Conservation (phyloP, 2,797 vertebrate species). For the Luscinia megarhynchos region DNA sequence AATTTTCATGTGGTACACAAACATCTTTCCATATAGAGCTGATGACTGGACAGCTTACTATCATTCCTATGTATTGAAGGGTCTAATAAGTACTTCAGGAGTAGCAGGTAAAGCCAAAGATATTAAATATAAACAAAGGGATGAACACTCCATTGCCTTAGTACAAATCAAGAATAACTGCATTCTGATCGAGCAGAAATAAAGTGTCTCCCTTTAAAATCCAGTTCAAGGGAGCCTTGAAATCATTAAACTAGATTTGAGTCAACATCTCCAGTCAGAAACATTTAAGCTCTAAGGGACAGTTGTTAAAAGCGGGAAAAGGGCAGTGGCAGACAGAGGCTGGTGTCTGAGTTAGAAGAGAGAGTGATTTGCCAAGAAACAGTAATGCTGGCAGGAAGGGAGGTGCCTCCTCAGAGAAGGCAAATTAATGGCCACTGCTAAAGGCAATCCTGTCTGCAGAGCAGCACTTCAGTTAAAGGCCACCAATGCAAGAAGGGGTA, state of each 20-base stretch:
- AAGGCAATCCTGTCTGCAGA: not conserved
- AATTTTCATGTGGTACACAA: not conserved
- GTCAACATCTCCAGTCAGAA: not conserved
- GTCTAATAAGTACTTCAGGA: not conserved
- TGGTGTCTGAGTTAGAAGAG: not conserved
- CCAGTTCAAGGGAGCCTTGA: not conserved
- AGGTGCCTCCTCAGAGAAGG: not conserved
- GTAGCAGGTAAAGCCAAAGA: not conserved
- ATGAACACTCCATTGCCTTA: not conserved
- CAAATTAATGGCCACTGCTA: not conserved
- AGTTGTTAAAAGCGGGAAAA: not conserved
- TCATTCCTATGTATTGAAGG: not conserved
- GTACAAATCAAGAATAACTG: not conserved
- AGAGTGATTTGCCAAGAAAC: not conserved
- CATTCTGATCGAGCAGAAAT: conserved; percentile 9
- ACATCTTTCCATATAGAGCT: not conserved
- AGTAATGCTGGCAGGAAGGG: not conserved
- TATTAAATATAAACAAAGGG: not conserved
- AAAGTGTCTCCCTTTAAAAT: conserved; percentile 20
- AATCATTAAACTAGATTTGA: conserved; percentile 9
- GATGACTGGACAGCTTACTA: not conserved
- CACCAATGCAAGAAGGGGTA: not conserved
- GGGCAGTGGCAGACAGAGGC: not conserved
- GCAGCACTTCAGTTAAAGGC: not conserved
- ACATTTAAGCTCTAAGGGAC: not conserved